Evolutionary conservation across 2,888 invertebrate genomes (phyloP).

Genomic region (Limenitis camilla): DNA sequence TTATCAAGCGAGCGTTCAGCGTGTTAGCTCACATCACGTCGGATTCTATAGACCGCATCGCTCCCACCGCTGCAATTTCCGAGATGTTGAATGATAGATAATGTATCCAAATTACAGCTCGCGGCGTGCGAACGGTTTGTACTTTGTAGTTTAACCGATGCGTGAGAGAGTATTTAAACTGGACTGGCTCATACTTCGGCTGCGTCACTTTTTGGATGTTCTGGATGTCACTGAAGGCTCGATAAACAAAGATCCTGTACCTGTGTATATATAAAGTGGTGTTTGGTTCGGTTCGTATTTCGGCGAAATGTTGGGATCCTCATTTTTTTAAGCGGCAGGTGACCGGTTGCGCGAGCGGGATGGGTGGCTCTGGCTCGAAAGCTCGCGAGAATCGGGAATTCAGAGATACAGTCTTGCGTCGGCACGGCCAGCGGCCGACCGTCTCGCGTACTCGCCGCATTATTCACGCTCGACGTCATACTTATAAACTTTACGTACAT

Average conservation of each 20-base stretch:
- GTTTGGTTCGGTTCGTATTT: slow-evolving; percentile 59
- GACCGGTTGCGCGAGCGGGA: slow-evolving; percentile 61
- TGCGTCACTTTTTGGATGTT: not conserved
- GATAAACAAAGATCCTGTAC: slow-evolving; percentile 37
- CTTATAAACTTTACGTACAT: slow-evolving; percentile 65
- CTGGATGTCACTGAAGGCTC: slow-evolving; percentile 25
- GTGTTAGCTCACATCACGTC: slow-evolving; percentile 19
- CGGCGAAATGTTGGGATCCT: slow-evolving; percentile 64
- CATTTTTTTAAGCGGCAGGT: slow-evolving; percentile 62
- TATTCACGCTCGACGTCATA: slow-evolving; percentile 35
- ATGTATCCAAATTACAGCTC: slow-evolving; percentile 48
- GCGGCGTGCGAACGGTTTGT: slow-evolving; percentile 40
- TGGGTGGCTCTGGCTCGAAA: slow-evolving; percentile 44
- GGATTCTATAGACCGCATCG: slow-evolving; percentile 29
- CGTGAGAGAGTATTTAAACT: slow-evolving; percentile 18
- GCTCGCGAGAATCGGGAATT: slow-evolving; percentile 45
- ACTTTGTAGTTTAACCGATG: slow-evolving; percentile 15
- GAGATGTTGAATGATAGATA: slow-evolving; percentile 51
- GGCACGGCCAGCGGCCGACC: slow-evolving; percentile 50
- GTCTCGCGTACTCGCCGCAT: slow-evolving; percentile 34
- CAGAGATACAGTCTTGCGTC: slow-evolving; percentile 56
- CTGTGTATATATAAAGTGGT: slow-evolving; percentile 45
- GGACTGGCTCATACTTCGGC: slow-evolving; percentile 20
- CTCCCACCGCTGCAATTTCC: slow-evolving; percentile 43
- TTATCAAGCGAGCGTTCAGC: slow-evolving; percentile 39